Evolutionary conservation across 2,888 invertebrate genomes (phyloP).

Genomic region (Cordilura impudica): DNA sequence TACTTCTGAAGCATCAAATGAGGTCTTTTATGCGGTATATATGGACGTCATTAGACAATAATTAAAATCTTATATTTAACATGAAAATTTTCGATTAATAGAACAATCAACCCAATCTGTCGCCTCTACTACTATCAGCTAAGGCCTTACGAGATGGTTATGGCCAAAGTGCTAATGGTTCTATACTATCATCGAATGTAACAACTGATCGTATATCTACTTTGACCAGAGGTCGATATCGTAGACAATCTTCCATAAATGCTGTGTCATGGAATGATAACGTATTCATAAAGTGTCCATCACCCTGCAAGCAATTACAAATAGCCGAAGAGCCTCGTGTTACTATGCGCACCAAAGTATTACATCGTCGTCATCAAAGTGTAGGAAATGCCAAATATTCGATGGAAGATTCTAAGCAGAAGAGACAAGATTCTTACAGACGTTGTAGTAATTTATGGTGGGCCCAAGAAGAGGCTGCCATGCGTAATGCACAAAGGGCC

Average conservation of each 20-base stretch:
- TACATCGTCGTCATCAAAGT: constrained; percentile 76
- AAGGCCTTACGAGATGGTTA: constrained; percentile 32
- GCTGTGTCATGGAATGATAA: constrained; percentile 78
- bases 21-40: constrained; percentile 79
- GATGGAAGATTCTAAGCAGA: constrained; percentile 68
- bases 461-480: constrained; percentile 69
- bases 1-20: constrained; percentile 90
- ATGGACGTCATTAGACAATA: no score
- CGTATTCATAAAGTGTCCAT: constrained; percentile 71
- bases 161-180: constrained; percentile 67
- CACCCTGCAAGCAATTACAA: neutral
- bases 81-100: constrained; percentile 28
- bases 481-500: constrained; percentile 69
- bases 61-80: neutral
- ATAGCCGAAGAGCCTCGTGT: constrained; percentile 65
- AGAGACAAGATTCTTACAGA: constrained; percentile 63
- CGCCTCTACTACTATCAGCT: constrained; percentile 36
- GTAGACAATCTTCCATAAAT: constrained; percentile 76
- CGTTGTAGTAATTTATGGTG: constrained; percentile 73
- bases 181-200: constrained; percentile 68
- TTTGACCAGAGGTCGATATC: constrained; percentile 66
- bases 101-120: constrained; percentile 7
- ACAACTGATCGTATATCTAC: constrained; percentile 65
- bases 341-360: constrained; percentile 70
- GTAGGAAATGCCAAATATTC: constrained; percentile 74